Conservation (phyloP, 2,797 vertebrate genomes). For the Cossypha caffra region DNA sequence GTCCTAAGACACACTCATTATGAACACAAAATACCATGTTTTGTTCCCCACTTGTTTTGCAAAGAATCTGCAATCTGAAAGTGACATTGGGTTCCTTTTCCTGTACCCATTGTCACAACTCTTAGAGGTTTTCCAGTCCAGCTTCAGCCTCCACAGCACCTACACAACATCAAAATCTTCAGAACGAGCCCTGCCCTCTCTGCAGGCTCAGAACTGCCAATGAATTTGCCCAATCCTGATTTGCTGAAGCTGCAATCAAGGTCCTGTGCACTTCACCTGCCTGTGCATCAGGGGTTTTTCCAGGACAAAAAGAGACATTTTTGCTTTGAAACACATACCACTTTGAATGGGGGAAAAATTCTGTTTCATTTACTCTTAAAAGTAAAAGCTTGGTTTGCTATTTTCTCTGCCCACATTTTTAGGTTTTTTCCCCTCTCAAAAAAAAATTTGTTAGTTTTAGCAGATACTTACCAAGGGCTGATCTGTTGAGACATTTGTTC, state of each 20-base stretch:
- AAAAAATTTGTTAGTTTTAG: not conserved
- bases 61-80: not conserved
- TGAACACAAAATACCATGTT: fast-evolving
- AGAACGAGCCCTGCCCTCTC: not conserved
- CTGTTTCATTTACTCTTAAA: not conserved
- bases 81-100: not conserved
- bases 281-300: too few species aligned
- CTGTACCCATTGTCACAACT: not conserved
- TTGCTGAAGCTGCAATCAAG: not conserved
- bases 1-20: not conserved
- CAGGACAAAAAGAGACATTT: not conserved
- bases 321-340: not conserved
- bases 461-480: not conserved
- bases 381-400: not conserved
- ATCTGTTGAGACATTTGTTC: not conserved
- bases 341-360: not conserved
- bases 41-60: not conserved
- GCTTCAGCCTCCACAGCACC: not conserved
- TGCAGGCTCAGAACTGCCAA: not conserved
- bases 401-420: not conserved
- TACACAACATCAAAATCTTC: not conserved
- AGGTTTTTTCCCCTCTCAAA: not conserved
- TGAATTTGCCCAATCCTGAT: not conserved
- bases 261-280: not conserved
- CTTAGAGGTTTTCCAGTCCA: not conserved